phyloP scores from a whole-genome alignment of 2,113 vertebrate genomes.

The Grantiella picta region DNA sequence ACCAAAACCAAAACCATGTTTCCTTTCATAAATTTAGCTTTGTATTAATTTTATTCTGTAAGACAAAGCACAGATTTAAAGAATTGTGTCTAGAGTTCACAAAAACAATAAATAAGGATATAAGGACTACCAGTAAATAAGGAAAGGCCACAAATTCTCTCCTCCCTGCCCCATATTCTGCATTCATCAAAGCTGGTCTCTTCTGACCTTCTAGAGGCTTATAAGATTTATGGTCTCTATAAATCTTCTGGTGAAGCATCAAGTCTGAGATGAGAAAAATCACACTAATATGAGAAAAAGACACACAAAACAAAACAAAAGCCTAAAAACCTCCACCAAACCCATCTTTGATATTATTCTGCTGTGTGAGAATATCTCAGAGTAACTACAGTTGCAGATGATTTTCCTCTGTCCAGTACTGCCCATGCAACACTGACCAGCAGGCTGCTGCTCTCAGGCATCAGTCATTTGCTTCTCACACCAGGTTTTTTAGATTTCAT shows the following conservation, averaged over 20 bases:
- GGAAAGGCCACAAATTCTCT: background rate
- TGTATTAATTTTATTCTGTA: background rate
- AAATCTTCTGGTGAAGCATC: background rate
- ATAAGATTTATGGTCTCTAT: background rate
- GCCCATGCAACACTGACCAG: background rate
- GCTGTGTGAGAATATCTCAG: background rate
- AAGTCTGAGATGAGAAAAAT: background rate
- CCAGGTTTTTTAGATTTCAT: background rate
- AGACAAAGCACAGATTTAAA: background rate
- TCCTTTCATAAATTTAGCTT: background rate
- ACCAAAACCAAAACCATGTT: background rate
- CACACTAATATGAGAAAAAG: background rate
- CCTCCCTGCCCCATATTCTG: background rate
- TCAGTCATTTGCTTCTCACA: background rate
- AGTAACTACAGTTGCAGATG: background rate
- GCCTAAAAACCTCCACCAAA: background rate
- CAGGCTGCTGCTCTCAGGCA: background rate
- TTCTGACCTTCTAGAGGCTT: background rate
- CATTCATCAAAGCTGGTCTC: background rate
- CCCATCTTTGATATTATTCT: background rate
- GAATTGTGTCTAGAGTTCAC: background rate
- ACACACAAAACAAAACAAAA: background rate
- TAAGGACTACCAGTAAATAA: background rate
- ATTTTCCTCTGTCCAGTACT: background rate
- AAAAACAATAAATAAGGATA: background rate